Base-by-base conservation (phyloP, 1,140 invertebrate species). In the Anoplophora glabripennis region DNA sequence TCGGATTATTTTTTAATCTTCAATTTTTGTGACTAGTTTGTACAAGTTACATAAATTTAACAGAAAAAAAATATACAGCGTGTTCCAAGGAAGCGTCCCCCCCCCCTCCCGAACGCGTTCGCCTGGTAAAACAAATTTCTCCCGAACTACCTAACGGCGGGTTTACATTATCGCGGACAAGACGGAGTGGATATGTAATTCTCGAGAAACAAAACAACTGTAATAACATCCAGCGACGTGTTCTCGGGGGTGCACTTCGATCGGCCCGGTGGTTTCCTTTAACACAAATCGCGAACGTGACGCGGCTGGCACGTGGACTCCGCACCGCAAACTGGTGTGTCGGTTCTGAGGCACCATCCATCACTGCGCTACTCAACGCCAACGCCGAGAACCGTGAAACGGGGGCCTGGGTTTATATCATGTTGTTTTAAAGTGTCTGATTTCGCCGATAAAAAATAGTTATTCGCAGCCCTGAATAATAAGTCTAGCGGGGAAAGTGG, bases 241-340 rank as follows among this genome's bases (percentile, higher is more conserved):
- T 46, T 62, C 65, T 49, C 62, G n/a, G 21, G 65, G 62, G 65
- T 54, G 56, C 46, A 53, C 52, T 67, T 67, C 59, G 59, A 57
- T 64, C 59, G 47, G 59, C 37, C 41, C 36, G 54, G 57, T 58
- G 63, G 56, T 65, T 65, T 65, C 61, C 57, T 56, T 37, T 49
- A 59, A 64, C 62, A 67, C 65, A 67, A 67, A 67, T 64, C 62
- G 65, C 47, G 53, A 49, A 67, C 65, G 65, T 67, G 62, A 66
- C 65, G 63, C 57, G 53, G 17, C 54, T 44, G 61, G 57, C 59
- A 63, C 61, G 65, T 61, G 57, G 47, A 7, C 14, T 18, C 7
- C 14, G 15, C 15, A 21, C 35, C 11, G 49, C 9, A 36, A 37
- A 47, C 45, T 21, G 21, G 45, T 48, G 55, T 61, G 61, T 62